Conservation (phyloP, 2,797 vertebrate genomes). For the Glyptemys insculpta region DNA sequence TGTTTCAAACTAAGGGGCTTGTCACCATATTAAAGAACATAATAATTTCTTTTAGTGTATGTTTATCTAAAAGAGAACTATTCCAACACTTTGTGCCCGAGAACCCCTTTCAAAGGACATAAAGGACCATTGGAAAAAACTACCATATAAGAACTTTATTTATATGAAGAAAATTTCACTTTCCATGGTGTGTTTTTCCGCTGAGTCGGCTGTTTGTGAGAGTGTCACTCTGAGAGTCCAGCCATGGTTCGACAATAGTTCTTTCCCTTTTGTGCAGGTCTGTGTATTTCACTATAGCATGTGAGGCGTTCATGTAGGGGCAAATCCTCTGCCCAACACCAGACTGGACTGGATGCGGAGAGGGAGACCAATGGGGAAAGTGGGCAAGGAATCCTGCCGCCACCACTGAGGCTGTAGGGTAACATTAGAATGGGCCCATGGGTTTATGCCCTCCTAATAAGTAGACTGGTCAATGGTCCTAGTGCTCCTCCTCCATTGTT, state of each 20-base stretch:
- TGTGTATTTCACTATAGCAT: background rate
- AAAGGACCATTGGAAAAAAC: background rate
- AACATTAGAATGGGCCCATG: background rate
- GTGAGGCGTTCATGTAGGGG: background rate
- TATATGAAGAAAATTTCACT: background rate
- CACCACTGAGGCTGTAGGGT: background rate
- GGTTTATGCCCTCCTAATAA: background rate
- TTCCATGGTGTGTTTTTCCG: background rate
- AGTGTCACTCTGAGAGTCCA: background rate
- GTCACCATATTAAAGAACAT: accelerated
- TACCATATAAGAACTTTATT: background rate
- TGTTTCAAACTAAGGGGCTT: slow-evolving; percentile 34
- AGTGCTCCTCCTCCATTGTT: background rate
- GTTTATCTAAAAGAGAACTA: background rate
- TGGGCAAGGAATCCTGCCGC: background rate
- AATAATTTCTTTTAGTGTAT: background rate
- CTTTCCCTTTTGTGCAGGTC: background rate
- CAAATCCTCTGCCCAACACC: background rate
- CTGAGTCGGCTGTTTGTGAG: background rate
- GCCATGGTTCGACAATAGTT: accelerated
- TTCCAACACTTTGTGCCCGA: background rate
- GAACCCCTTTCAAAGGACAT: background rate
- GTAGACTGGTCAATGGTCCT: background rate
- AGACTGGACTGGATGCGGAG: background rate
- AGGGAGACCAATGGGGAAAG: background rate